Base-by-base conservation (phyloP, 2,113 vertebrate genomes). In the Antechinus flavipes region DNA sequence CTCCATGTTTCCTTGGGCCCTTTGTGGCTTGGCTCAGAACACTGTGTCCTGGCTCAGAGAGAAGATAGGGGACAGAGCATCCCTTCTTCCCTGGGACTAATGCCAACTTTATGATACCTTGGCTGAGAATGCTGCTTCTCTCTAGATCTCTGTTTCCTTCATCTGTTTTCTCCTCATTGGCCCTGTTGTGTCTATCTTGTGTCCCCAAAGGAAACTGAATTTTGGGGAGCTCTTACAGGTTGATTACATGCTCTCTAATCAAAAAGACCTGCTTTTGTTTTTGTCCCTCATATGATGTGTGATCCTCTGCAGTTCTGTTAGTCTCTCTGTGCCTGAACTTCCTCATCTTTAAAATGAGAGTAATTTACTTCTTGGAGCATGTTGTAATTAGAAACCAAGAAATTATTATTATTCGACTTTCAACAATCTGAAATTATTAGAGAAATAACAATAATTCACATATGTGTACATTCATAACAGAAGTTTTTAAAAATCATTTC, bases 401-500 rank as follows among this genome's bases (percentile, higher is more conserved):
- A 95, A 4, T 0, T 0, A 30, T 61, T 96, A 94, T 90, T 93
- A 47, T 97, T 95, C 25, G 1, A 24, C 90, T 91, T 95, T 94
- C 6, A 84, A n/a, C 35, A 42, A 19, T 68, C 68, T 84, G 5
- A 42, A 84, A 84, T 84, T 42, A 42, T 84, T 84, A 84, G n/a
- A 84, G n/a, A 22, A 76, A 52, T 52, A 27, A 23, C 12, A 84
- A 42, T 42, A 42, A 42, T n/a, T 42, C 35, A 84, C 19, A 42
- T 84, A 42, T 42, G 42, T 23, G 42, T 84, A n/a, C 68, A 84
- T 84, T 84, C 14, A 23, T 84, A 84, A 42, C n/a, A 84, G 68
- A 19, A 84, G n/a, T 84, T 8, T 35, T 1, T 16, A 49, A 55
- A 95, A 96, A 2, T 0, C 0, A n/a, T 55, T 96, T 94, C 90